These are phyloP conservation scores for Mirounga angustirostris DNA, from an alignment of 2,113 vertebrate genomes.

Conservation along the genomic window DNA sequence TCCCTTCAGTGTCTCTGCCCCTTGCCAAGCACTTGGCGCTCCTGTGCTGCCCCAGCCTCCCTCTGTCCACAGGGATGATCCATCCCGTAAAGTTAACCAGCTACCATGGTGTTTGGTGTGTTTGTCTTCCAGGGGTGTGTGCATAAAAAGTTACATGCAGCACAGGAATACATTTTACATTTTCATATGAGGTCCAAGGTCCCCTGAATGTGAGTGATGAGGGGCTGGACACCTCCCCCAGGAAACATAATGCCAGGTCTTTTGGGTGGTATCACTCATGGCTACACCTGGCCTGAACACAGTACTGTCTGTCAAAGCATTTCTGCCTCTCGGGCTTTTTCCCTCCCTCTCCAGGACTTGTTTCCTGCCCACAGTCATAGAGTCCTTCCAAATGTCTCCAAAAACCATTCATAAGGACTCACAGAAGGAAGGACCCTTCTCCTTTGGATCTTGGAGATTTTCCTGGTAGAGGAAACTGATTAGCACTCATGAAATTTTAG, in stretches of 20 bases:
- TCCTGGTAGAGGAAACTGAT: not conserved
- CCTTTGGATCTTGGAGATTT: not conserved
- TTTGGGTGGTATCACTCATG: fast-evolving
- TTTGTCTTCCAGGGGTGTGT: not conserved
- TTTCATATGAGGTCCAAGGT: not conserved
- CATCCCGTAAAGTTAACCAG: not conserved
- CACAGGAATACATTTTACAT: not conserved
- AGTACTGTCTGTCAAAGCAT: fast-evolving
- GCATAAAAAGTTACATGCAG: not conserved
- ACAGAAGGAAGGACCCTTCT: not conserved
- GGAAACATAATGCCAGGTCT: not conserved
- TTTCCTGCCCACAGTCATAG: not conserved
- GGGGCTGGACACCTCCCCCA: not conserved
- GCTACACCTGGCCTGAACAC: not conserved
- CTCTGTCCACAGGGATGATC: not conserved
- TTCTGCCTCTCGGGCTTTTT: not conserved
- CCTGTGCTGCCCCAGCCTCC: too few species aligned
- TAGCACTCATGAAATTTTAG: not conserved
- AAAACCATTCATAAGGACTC: not conserved
- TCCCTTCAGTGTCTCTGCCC: not conserved
- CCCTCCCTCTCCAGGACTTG: not conserved
- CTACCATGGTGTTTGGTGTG: not conserved
- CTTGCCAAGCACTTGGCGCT: not conserved
- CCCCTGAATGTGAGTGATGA: not conserved
- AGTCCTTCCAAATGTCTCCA: not conserved